phyloP scores from a whole-genome alignment of 2,797 vertebrate genomes.

The Lycodopsis pacificus region DNA sequence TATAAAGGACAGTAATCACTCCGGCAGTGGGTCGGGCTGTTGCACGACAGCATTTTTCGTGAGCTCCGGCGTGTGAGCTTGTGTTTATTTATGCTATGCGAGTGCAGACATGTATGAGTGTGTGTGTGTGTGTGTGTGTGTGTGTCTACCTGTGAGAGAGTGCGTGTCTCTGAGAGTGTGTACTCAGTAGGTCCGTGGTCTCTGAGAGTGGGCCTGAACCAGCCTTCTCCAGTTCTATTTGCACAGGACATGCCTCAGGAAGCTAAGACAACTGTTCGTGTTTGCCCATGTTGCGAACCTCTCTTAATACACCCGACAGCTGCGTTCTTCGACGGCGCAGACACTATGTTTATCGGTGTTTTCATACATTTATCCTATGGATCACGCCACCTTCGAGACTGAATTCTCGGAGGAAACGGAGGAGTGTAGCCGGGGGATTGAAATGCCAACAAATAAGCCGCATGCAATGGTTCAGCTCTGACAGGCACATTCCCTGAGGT shows the following conservation, averaged over 20 bases:
- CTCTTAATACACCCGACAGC: conserved; percentile 85
- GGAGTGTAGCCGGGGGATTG: conserved; percentile 14
- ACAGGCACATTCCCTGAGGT: conserved; percentile 8
- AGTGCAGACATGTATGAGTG: conserved; percentile 40
- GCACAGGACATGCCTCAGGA: conserved; percentile 87
- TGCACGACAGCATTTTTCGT: conserved; percentile 37
- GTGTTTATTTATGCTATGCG: conserved; percentile 55
- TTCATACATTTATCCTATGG: conserved; percentile 63
- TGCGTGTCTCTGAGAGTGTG: conserved; percentile 48
- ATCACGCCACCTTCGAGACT: background rate
- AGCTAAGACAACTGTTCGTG: conserved; percentile 87
- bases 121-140: conserved; percentile 24
- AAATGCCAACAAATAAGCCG: conserved; percentile 26
- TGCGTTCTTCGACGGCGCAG: conserved; percentile 79
- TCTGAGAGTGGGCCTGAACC: conserved; percentile 72
- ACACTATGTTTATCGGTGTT: conserved; percentile 78
- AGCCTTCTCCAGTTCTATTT: conserved; percentile 85
- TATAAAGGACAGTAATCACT: conserved; percentile 24
- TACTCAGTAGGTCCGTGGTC: conserved; percentile 57
- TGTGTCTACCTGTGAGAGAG: conserved; percentile 47
- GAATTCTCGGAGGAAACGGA: conserved; percentile 20
- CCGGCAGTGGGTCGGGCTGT: conserved; percentile 5
- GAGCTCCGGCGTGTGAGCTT: conserved; percentile 37
- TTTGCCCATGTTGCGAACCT: conserved; percentile 83
- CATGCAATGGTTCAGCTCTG: conserved; percentile 13